Evolutionary conservation across 1,140 invertebrate species (phyloP).

Genomic region (Copidosoma floridanum): DNA sequence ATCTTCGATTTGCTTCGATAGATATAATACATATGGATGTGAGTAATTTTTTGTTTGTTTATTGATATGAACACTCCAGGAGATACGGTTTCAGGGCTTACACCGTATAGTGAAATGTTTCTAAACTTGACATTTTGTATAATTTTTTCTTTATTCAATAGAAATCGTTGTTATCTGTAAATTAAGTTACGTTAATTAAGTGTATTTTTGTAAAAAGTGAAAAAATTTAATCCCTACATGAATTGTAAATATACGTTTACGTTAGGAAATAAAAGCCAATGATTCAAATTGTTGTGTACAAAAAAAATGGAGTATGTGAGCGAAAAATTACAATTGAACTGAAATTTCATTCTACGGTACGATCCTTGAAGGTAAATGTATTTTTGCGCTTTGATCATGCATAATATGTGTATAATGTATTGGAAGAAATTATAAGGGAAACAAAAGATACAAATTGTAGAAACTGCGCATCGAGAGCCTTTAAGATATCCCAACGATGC

Average conservation of each 20-base stretch:
- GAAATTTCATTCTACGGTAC: conserved; percentile 23
- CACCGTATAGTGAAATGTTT: conserved; percentile 24
- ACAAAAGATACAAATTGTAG: too few species aligned
- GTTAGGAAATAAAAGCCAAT: too few species aligned
- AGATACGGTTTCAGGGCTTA: conserved; percentile 16
- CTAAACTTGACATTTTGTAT: neutral
- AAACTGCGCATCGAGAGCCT: conserved; percentile 5
- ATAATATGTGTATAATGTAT: too few species aligned
- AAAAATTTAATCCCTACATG: conserved; percentile 15
- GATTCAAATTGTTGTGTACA: too few species aligned
- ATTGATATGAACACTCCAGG: conserved; percentile 11
- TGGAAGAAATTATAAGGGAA: too few species aligned
- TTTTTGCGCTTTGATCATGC: conserved; percentile 25
- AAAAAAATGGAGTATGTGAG: neutral
- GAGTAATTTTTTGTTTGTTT: conserved; percentile 6
- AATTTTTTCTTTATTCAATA: conserved; percentile 4
- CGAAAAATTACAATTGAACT: conserved; percentile 1
- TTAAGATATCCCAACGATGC: conserved; percentile 22
- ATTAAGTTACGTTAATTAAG: conserved; percentile 8
- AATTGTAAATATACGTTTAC: conserved; percentile 27
- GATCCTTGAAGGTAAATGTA: conserved; percentile 16
- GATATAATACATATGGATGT: neutral
- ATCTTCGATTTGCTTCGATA: neutral
- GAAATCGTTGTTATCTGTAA: neutral
- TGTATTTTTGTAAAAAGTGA: conserved; percentile 25